phyloP scores from a whole-genome alignment of 1,140 invertebrate genomes.

The Mylabris phalerata region DNA sequence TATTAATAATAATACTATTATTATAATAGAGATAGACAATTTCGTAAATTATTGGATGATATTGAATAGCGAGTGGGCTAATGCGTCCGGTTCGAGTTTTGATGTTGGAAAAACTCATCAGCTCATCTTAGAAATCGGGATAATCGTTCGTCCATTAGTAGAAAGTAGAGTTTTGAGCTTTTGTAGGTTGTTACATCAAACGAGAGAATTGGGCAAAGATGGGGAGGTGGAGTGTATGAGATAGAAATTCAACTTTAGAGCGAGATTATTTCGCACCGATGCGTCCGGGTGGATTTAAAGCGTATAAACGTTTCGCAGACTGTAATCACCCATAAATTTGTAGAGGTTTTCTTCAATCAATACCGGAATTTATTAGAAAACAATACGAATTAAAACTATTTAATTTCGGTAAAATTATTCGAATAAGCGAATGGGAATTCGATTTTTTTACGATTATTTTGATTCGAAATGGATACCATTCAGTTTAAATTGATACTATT shows the following conservation, averaged over 20 bases:
- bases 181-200: neutral
- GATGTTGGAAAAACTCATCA: conserved; percentile 30
- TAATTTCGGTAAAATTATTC: no score
- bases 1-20: conserved; percentile 5
- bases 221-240: neutral
- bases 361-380: neutral
- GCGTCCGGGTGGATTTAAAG: conserved; percentile 21
- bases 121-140: conserved; percentile 33
- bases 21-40: conserved; percentile 9
- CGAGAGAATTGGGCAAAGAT: neutral
- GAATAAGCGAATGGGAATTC: no score
- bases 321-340: conserved; percentile 19
- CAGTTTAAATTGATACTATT: no score
- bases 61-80: neutral
- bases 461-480: neutral
- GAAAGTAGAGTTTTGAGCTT: conserved; percentile 26
- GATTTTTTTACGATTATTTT: no score
- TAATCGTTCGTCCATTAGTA: conserved; percentile 37
- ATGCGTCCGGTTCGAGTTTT: conserved; percentile 18
- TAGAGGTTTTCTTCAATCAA: conserved; percentile 11
- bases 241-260: neutral
- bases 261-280: conserved; percentile 31
- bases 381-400: no score
- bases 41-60: no score
- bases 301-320: conserved; percentile 21